Base-by-base conservation (phyloP, 2,113 vertebrate species). In the Chinchilla lanigera region DNA sequence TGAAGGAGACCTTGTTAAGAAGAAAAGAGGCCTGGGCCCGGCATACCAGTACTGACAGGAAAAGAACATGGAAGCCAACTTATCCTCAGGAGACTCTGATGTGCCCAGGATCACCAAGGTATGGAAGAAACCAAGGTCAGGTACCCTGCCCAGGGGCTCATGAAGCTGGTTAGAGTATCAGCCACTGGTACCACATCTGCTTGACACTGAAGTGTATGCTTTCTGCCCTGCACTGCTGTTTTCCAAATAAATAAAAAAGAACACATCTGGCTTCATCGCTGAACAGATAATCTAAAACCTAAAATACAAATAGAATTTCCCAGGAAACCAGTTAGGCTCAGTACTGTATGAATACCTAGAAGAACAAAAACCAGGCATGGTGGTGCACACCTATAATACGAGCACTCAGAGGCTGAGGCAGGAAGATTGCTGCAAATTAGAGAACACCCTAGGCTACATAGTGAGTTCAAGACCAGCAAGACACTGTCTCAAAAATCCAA, bases 41-140 rank as follows among this genome's bases (percentile, higher is more conserved):
- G 7, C 8, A 35, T 13, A 1, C n/a, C 87, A 65, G 60, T 7
- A 1, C 1, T 0, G 19, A 6, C 0, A 0, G 20, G 2, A 12
- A n/a, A 61, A 5, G 22, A n/a, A 30, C 22, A 17, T 0, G 0
- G n/a, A 24, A 13, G 28, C 47, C 24, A 3, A 50, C 50, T 1
- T 4, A 7, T 35, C 80, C 38, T 78, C 28, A 12, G 3, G 30
- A 71, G 61, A 11, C 38, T 5, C 22, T 38, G 63, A 54, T 9
- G 3, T 13, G 52, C 33, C 12, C 7, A 9, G 22, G 58, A 84
- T 61, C 71, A 28, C 54, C 56, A 65, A 50, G 17, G 7, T 20
- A 3, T 5, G 16, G 28, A 41, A 50, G 5, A 80, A n/a, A 67
- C 26, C 2, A 4, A 50, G 38, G n/a, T 56, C 87, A 89, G 11